phyloP scores from a whole-genome alignment of 2,113 vertebrate genomes.

The Oenanthe melanoleuca region DNA sequence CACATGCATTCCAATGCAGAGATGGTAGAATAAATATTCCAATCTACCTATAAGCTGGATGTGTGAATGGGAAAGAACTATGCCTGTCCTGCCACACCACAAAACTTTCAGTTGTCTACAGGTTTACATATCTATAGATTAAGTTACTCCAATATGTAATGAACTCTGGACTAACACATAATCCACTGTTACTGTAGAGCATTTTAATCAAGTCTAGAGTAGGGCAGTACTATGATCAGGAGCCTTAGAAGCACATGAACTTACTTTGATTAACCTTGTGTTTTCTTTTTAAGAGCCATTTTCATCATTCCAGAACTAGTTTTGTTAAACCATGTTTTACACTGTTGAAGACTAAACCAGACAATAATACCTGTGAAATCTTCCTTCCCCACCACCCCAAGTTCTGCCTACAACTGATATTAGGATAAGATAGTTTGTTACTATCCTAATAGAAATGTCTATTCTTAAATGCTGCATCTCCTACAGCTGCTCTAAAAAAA shows the following conservation, averaged over 20 bases:
- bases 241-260: background rate
- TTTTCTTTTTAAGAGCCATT: background rate
- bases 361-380: background rate
- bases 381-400: rapidly evolving
- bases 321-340: background rate
- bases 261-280: background rate
- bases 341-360: background rate
- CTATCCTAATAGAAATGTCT: background rate
- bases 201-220: background rate
- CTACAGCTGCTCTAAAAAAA: background rate
- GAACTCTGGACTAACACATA: background rate
- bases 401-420: background rate
- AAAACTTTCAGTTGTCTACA: background rate
- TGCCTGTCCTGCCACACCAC: background rate
- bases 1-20: background rate
- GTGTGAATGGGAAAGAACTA: background rate
- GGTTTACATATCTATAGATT: background rate
- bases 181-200: background rate
- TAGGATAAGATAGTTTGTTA: background rate
- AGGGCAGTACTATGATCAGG: background rate
- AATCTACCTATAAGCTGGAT: background rate
- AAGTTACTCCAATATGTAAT: background rate
- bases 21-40: background rate
- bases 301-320: background rate
- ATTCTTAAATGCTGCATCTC: background rate